phyloP scores from a whole-genome alignment of 2,888 invertebrate species.

The Drosophila recens region DNA sequence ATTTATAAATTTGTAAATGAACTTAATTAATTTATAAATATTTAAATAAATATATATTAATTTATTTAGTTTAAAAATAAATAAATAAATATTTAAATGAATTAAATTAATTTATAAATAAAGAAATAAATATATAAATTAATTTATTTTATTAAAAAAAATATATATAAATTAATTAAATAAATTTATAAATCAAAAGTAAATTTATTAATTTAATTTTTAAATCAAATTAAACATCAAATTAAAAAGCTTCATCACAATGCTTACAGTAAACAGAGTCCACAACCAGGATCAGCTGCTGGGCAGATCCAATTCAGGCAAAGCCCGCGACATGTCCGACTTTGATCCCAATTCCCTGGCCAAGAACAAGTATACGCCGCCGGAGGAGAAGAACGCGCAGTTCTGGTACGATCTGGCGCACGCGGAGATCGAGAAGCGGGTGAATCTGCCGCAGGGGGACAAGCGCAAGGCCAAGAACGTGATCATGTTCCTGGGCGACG shows the following conservation, averaged over 20 bases:
- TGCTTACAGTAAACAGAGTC: constrained; percentile 40
- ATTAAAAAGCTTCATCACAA: neutral
- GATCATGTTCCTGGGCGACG: constrained; percentile 86
- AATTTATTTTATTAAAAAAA: too few relatives aligned
- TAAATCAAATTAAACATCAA: too few relatives aligned
- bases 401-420: constrained; percentile 72
- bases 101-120: too few relatives aligned
- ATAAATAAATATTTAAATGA: too few relatives aligned
- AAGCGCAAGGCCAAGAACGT: constrained; percentile 74
- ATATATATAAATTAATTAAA: too few relatives aligned
- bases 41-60: too few relatives aligned
- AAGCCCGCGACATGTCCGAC: neutral
- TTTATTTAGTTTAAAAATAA: too few relatives aligned
- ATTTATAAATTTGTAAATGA: too few relatives aligned
- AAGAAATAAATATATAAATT: too few relatives aligned
- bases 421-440: constrained; percentile 54
- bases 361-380: constrained; percentile 57
- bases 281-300: constrained; percentile 57
- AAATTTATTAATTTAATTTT: too few relatives aligned
- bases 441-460: constrained; percentile 60
- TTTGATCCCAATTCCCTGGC: constrained; percentile 65
- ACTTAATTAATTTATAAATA: too few relatives aligned
- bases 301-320: constrained; percentile 18
- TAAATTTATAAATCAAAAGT: too few relatives aligned
- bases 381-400: constrained; percentile 63